phyloP scores from a whole-genome alignment of 2,113 vertebrate genomes.

The Poecilia latipinna region DNA sequence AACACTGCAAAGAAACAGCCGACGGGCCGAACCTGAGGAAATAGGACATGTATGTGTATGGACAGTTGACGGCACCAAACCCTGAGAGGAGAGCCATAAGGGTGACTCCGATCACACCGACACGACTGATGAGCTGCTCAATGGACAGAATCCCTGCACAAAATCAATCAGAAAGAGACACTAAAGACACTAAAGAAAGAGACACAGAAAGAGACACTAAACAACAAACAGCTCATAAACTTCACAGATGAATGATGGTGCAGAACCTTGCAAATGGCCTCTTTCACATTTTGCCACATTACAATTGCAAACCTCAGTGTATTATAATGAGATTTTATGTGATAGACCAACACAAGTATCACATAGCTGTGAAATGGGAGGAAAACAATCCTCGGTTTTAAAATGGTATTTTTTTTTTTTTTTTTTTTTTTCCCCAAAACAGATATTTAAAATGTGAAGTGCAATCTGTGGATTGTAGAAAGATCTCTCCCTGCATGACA shows the following conservation, averaged over 20 bases:
- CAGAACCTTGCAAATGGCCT: background rate
- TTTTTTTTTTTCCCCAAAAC: too few species aligned
- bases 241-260: background rate
- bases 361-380: background rate
- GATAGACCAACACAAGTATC: background rate
- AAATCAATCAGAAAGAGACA: constrained; percentile 10
- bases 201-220: background rate
- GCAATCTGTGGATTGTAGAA: too few species aligned
- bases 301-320: background rate
- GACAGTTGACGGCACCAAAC: constrained; percentile 99
- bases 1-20: too few species aligned
- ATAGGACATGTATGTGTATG: constrained; percentile 99
- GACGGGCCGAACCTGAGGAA: constrained; percentile 87
- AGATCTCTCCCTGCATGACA: too few species aligned
- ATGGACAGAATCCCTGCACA: constrained; percentile 93
- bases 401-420: too few species aligned
- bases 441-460: too few species aligned
- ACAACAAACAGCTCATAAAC: background rate
- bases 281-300: background rate
- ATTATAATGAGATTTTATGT: background rate
- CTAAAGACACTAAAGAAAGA: too few species aligned
- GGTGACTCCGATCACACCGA: constrained; percentile 97
- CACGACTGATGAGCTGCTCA: constrained; percentile 97
- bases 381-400: background rate
- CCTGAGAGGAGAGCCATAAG: constrained; percentile 98